Evolutionary conservation across 1,140 invertebrate genomes (phyloP).

Genomic region (Sinella curviseta): DNA sequence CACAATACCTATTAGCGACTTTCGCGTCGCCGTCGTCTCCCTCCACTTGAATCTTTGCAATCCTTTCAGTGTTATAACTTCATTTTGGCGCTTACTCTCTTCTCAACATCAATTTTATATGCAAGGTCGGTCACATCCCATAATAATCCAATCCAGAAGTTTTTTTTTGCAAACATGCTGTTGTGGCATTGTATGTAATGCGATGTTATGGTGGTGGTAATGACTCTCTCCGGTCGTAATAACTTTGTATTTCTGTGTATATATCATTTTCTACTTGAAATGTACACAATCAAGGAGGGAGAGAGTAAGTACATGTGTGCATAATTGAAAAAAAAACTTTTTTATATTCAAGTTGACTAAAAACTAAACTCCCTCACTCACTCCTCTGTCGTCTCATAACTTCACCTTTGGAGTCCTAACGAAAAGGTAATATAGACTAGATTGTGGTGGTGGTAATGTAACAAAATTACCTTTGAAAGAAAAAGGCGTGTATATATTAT

Average conservation of each 20-base stretch:
- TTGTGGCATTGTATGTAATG: neutral
- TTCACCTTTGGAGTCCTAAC: too few relatives aligned
- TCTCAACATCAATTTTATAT: neutral
- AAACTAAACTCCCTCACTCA: too few relatives aligned
- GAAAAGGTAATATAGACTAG: too few relatives aligned
- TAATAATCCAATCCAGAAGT: neutral
- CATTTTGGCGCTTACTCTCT: conserved; percentile 21
- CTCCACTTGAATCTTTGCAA: conserved; percentile 10
- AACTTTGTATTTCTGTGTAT: neutral
- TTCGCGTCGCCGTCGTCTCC: conserved; percentile 22
- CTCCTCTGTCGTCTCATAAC: too few relatives aligned
- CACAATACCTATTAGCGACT: neutral
- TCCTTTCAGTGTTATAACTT: conserved; percentile 13
- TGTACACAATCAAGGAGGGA: too few relatives aligned
- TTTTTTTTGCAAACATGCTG: neutral
- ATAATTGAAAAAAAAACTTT: too few relatives aligned
- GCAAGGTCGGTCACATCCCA: neutral
- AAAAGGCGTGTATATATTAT: too few relatives aligned
- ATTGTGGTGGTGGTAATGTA: too few relatives aligned
- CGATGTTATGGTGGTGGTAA: neutral
- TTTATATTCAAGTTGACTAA: too few relatives aligned
- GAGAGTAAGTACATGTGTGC: too few relatives aligned
- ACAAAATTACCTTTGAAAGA: too few relatives aligned
- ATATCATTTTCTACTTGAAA: neutral
- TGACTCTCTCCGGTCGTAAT: neutral